Percentiles rank a stretch among this genome's conserved stretches.
Conservation (phyloP, 2,797 vertebrate species). For the Chaunax sp. region DNA sequence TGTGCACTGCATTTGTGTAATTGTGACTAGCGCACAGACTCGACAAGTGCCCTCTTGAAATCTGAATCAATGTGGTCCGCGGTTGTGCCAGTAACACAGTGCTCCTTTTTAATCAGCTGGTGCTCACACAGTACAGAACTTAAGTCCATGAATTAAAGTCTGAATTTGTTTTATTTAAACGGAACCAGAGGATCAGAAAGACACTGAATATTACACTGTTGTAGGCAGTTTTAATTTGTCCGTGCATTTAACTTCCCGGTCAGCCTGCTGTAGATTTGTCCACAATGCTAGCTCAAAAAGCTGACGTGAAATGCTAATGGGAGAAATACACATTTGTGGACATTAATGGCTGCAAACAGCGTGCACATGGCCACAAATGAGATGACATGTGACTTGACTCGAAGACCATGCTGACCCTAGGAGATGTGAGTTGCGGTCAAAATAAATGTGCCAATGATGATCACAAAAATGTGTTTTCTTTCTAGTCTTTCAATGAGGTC, state of each 20-base stretch:
- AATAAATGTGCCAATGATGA: conserved; percentile 5
- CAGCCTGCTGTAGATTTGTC: background rate
- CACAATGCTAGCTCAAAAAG: too few relatives aligned
- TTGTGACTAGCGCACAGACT: conserved; percentile 26
- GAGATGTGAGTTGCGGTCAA: too few relatives aligned
- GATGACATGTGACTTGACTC: conserved; percentile 5
- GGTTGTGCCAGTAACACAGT: conserved; percentile 5
- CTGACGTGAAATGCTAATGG: background rate
- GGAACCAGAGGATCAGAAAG: too few relatives aligned
- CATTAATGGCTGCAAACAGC: background rate
- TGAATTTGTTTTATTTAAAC: conserved; percentile 11
- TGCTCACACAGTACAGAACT: conserved; percentile 8
- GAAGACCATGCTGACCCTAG: conserved; percentile 17
- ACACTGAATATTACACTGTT: too few relatives aligned
- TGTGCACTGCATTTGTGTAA: conserved; percentile 43
- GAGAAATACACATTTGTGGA: background rate
- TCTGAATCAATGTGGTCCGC: conserved; percentile 33
- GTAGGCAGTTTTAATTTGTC: too few relatives aligned
- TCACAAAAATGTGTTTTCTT: conserved; percentile 4
- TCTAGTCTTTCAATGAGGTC: conserved; percentile 10
- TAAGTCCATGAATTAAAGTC: background rate
- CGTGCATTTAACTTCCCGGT: background rate
- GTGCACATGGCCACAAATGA: background rate
- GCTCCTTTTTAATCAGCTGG: conserved; percentile 29
- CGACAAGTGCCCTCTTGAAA: conserved; percentile 41